A percentile compares a stretch with the other conserved stretches of the same genome.
These are phyloP conservation scores for Bibio marci DNA, from an alignment of 2,888 invertebrate genomes.

Conservation along the genomic window DNA sequence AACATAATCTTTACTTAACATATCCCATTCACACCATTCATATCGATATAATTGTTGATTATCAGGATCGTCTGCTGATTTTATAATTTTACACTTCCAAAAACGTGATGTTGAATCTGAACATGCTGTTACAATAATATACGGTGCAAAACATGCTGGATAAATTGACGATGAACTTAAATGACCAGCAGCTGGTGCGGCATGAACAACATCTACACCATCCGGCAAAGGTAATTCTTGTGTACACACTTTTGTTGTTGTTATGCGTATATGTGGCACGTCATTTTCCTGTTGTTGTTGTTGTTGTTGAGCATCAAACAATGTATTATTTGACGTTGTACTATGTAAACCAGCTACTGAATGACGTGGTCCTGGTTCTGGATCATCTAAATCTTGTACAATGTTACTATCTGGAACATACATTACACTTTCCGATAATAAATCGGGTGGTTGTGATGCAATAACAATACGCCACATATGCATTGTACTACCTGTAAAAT, in stretches of 20 bases:
- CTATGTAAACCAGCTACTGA: constrained; percentile 9
- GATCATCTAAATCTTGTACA: constrained; percentile 65
- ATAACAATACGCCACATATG: constrained; percentile 95
- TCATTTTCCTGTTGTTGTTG: constrained; percentile 15
- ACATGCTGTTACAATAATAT: constrained; percentile 89
- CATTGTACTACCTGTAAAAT: constrained; percentile 67
- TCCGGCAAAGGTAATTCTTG: constrained; percentile 75
- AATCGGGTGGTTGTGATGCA: constrained; percentile 53
- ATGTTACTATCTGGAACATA: constrained; percentile 76
- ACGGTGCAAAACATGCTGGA: constrained; percentile 97
- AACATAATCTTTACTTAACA: constrained; percentile 55
- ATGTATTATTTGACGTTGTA: constrained; percentile 18
- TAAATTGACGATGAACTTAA: constrained; percentile 95
- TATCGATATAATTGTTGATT: constrained; percentile 31
- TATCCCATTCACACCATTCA: constrained; percentile 78
- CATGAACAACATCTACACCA: constrained; percentile 84
- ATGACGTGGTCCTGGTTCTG: constrained; percentile 11
- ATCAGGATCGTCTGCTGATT: constrained; percentile 27
- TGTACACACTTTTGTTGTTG: constrained; percentile 83
- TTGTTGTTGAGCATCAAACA: constrained; percentile 1
- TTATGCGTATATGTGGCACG: constrained; percentile 57
- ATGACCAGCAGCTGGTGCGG: constrained; percentile 91
- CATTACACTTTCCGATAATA: constrained; percentile 67
- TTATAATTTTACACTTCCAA: constrained; percentile 62
- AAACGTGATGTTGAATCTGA: constrained; percentile 78